These are phyloP conservation scores for Laspeyria flexula DNA, from an alignment of 2,888 invertebrate species.

Conservation along the genomic window DNA sequence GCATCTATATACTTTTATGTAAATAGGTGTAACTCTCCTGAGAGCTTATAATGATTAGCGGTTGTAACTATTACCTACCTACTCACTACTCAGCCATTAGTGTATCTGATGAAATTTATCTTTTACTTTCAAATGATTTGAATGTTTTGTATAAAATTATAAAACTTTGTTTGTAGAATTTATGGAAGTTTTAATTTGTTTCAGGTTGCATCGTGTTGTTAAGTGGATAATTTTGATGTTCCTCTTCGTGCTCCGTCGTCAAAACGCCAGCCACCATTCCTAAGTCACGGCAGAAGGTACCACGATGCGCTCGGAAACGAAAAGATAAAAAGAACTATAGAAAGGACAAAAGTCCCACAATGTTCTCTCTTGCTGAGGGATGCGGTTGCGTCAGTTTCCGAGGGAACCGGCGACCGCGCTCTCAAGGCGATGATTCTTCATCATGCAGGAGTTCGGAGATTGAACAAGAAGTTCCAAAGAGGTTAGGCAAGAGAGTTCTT, in stretches of 20 bases:
- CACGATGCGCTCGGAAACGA: conserved; percentile 81
- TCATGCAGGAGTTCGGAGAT: conserved; percentile 82
- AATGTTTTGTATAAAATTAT: no score
- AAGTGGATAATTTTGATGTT: conserved; percentile 45
- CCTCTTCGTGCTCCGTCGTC: conserved; percentile 7
- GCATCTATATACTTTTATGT: no score
- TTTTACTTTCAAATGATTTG: no score
- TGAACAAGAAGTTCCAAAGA: conserved; percentile 79
- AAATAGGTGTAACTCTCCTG: no score
- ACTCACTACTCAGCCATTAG: no score
- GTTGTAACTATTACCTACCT: no score
- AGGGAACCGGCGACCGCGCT: conserved; percentile 69
- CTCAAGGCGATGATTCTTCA: conserved; percentile 77
- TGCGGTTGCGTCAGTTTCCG: conserved; percentile 81
- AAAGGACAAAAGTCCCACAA: conserved; percentile 79
- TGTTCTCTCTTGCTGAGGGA: conserved; percentile 81
- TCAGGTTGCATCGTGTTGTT: conserved; percentile 32
- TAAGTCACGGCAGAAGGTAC: conserved; percentile 70
- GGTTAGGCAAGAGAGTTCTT: conserved; percentile 66
- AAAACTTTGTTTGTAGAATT: no score
- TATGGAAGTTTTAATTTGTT: conserved; percentile 29
- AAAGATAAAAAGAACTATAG: conserved; percentile 79
- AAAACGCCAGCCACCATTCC: conserved; percentile 66
- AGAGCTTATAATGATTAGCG: no score
- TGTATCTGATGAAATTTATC: no score